Percentiles rank a stretch among this genome's conserved stretches.
Evolutionary conservation across 1,140 invertebrate genomes (phyloP).

Genomic region (Lasioglossum baleicum): DNA sequence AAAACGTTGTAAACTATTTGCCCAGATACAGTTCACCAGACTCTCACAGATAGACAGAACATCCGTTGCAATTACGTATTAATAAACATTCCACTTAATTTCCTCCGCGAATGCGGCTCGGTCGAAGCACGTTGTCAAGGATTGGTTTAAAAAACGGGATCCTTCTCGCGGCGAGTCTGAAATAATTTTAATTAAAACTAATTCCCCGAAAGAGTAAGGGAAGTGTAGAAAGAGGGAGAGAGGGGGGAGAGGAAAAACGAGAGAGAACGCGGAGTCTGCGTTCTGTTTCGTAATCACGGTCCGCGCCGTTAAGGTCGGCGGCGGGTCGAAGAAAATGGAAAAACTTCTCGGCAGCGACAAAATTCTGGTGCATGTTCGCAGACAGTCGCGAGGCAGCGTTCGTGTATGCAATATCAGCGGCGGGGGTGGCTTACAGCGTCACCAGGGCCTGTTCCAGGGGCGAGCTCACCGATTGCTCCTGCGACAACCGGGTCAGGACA

Average conservation of each 20-base stretch:
- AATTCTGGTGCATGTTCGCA: constrained; percentile 76
- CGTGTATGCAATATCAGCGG: constrained; percentile 91
- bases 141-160: not conserved
- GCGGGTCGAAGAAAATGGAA: constrained; percentile 14
- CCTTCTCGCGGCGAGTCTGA: not conserved
- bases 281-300: constrained; percentile 9
- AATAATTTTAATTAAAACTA: constrained; percentile 26
- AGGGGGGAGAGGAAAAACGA: no score
- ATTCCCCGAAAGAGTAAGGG: not conserved
- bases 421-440: constrained; percentile 94
- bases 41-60: no score
- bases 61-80: no score
- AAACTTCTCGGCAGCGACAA: constrained; percentile 21
- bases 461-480: constrained; percentile 92
- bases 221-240: not conserved
- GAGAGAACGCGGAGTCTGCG: not conserved
- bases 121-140: not conserved
- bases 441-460: constrained; percentile 93
- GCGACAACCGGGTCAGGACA: constrained; percentile 88
- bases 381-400: constrained; percentile 92
- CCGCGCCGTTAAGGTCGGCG: not conserved
- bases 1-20: no score
- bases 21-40: no score
- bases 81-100: no score
- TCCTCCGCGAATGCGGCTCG: no score